Percentiles rank a stretch among this genome's conserved stretches.
Evolutionary conservation across 2,113 vertebrate species (phyloP).

Genomic region (Sylvicapra grimmia): DNA sequence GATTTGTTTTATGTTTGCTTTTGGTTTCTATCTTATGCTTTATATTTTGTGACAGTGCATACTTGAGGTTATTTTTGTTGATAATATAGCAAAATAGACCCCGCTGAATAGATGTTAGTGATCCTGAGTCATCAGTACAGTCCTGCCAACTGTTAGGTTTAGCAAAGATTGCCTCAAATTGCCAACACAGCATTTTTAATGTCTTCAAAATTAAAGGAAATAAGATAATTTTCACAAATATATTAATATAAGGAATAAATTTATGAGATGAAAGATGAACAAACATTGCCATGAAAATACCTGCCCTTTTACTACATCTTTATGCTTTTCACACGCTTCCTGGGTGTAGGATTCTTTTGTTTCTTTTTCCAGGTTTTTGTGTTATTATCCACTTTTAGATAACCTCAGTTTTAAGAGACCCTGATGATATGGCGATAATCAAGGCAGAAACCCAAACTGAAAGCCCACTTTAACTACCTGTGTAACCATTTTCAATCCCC

Average conservation of each 20-base stretch:
- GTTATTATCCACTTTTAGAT: conserved; percentile 8
- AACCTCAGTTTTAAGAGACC: conserved; percentile 13
- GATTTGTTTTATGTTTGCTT: neutral
- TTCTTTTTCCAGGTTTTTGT: conserved; percentile 14
- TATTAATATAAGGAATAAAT: neutral
- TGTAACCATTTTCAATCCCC: neutral
- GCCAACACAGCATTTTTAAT: neutral
- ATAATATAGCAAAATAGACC: neutral
- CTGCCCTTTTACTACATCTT: neutral
- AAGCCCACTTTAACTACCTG: neutral
- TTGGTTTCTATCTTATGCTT: neutral
- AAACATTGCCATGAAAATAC: neutral
- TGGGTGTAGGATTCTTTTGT: neutral
- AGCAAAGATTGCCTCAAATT: neutral
- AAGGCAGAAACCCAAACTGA: neutral
- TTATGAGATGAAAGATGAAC: neutral
- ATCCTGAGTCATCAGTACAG: neutral
- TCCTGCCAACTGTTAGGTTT: neutral
- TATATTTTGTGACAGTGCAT: neutral
- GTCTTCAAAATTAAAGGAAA: conserved; percentile 2
- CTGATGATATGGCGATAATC: neutral
- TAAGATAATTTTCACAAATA: neutral
- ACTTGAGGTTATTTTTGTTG: neutral
- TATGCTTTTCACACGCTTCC: neutral
- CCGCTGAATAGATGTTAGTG: neutral